Conservation (phyloP, 2,113 vertebrate genomes). For the Calyptomena viridis region DNA sequence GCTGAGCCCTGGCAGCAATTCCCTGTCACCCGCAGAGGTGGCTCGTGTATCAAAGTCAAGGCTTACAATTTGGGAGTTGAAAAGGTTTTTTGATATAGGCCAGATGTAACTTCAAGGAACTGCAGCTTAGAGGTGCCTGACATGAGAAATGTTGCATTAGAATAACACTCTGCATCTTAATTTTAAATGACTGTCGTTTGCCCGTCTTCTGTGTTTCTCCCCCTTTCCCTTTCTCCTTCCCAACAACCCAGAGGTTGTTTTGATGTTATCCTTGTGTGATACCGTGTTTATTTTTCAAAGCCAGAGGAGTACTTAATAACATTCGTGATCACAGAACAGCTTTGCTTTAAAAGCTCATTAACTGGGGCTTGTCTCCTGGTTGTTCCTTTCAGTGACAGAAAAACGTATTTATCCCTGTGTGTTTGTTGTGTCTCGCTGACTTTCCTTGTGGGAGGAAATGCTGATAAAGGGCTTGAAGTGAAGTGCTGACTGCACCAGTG, state of each 20-base stretch:
- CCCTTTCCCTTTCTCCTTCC: not conserved
- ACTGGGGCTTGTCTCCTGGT: not conserved
- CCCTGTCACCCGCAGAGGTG: not conserved
- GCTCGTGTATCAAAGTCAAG: not conserved
- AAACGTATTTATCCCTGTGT: not conserved
- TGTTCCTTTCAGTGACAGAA: not conserved
- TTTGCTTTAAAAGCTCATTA: constrained; percentile 45
- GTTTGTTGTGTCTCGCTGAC: not conserved
- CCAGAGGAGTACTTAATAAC: not conserved
- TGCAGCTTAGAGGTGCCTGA: not conserved
- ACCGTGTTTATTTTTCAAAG: constrained; percentile 22
- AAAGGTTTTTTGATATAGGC: not conserved
- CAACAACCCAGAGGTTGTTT: not conserved
- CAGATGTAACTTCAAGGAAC: not conserved
- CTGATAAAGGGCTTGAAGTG: not conserved
- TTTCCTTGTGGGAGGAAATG: not conserved
- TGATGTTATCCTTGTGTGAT: not conserved
- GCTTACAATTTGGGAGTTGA: not conserved
- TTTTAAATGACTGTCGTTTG: not conserved
- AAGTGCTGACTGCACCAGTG: not conserved
- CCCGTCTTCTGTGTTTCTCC: not conserved
- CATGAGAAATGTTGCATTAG: not conserved
- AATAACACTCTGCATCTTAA: not conserved
- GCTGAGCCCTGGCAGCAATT: not conserved
- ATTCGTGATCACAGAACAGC: constrained; percentile 9